These are phyloP conservation scores for Acrocephalus kingi DNA, from an alignment of 2,113 vertebrate genomes.

Conservation along the genomic window DNA sequence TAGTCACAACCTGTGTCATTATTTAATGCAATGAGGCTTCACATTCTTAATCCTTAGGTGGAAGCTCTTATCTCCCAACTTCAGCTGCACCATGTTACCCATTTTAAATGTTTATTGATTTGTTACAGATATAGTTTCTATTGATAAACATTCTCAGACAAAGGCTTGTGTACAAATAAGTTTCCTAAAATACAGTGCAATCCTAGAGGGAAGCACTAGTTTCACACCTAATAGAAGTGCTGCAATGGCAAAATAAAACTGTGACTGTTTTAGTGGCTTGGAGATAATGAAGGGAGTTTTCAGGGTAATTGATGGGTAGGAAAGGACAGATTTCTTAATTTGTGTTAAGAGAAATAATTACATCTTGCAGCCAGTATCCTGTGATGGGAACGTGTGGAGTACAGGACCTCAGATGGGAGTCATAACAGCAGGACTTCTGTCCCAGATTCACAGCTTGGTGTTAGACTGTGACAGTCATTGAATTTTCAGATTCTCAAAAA, in stretches of 20 bases:
- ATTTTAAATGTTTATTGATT: not conserved
- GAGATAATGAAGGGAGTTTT: not conserved
- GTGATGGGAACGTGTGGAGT: accelerated
- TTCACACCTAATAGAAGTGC: not conserved
- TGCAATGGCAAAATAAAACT: not conserved
- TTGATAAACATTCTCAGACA: not conserved
- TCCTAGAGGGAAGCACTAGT: not conserved
- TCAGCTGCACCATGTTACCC: not conserved
- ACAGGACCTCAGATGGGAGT: not conserved
- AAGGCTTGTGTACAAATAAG: not conserved
- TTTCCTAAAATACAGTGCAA: not conserved
- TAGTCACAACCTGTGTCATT: not conserved
- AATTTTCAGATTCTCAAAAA: not conserved
- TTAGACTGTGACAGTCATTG: not conserved
- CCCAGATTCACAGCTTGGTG: not conserved
- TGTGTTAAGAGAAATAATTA: not conserved
- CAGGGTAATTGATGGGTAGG: not conserved
- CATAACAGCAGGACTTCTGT: not conserved
- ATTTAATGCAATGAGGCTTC: not conserved
- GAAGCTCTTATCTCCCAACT: not conserved
- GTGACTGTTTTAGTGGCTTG: not conserved
- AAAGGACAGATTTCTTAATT: not conserved
- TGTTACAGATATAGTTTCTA: not conserved
- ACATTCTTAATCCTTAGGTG: not conserved
- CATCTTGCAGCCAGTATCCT: not conserved